phyloP scores from a whole-genome alignment of 2,113 vertebrate genomes.

The Cololabis saira region DNA sequence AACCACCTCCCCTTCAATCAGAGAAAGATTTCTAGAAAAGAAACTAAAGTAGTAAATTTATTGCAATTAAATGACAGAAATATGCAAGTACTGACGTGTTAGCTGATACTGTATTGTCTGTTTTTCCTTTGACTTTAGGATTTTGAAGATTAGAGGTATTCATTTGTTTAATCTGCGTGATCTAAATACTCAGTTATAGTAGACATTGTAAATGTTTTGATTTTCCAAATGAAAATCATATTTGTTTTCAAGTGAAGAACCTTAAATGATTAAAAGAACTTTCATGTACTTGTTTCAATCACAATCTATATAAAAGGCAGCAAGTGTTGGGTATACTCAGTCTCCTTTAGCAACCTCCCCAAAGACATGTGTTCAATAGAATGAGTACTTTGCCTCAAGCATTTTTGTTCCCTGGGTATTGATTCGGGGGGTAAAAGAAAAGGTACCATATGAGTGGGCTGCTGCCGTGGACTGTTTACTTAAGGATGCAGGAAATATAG shows the following conservation, averaged over 20 bases:
- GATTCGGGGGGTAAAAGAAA: slow-evolving; percentile 56
- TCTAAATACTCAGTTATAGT: too few species aligned
- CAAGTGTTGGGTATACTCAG: slow-evolving; percentile 26
- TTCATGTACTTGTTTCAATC: neutral
- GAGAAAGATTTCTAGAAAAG: neutral
- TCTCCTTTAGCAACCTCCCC: slow-evolving; percentile 47
- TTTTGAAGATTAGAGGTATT: too few species aligned
- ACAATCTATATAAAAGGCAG: neutral
- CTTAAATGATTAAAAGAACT: too few species aligned
- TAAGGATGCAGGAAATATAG: slow-evolving; percentile 19
- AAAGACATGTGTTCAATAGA: slow-evolving; percentile 62
- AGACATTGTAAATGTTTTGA: too few species aligned
- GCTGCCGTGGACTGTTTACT: slow-evolving; percentile 30
- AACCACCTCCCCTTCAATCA: neutral
- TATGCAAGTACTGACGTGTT: neutral
- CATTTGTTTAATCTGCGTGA: too few species aligned
- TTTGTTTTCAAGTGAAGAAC: too few species aligned
- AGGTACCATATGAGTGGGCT: slow-evolving; percentile 37
- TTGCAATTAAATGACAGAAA: neutral
- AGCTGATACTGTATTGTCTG: neutral
- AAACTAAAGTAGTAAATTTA: neutral
- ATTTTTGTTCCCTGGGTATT: slow-evolving; percentile 62
- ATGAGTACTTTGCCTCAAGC: slow-evolving; percentile 53
- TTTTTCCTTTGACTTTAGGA: too few species aligned
- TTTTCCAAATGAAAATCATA: too few species aligned